Evolutionary conservation across 2,888 invertebrate genomes (phyloP), one percentile per base, ranked within the genome.

Genomic region (Trachelus iudaicus): DNA sequence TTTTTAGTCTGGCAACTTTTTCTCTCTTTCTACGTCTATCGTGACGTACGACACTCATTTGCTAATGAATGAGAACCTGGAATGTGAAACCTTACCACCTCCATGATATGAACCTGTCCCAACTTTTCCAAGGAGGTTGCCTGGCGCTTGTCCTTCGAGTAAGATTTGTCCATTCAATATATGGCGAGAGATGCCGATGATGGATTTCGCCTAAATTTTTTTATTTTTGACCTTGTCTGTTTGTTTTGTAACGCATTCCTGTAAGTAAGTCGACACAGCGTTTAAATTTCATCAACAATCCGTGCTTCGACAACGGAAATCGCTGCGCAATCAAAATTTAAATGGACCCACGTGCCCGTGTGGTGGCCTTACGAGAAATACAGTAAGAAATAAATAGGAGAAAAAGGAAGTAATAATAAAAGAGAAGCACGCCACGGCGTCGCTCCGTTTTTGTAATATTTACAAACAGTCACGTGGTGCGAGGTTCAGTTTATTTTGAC

Each of bases 51-150:
- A 23, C 23, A 23, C 2, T 23, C 23, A 2, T 34, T 77, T 71
- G 78, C 79, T 79, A 75, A 76, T 75, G 81, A 73, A 81, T 84
- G 85, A 84, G 85, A 83, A 83, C 83, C 85, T 84, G 83, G 82
- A 83, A 85, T 85, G 83, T 81, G 85, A 78, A 77, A 71, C 75
- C 77, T 77, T 34, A 56, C 56, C 76, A 79, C 82, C 79, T 76
- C 80, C 77, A 75, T 78, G 82, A 79, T 82, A 80, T 85, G 86
- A 86, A 86, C 85, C 86, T 86, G 85, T 86, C 86, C 78, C 79
- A 80, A 74, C 56, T 56, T 56, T 56, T 56, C 82, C 82, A 40
- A 82, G 78, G 85, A 76, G 81, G 81, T 82, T 83, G 84, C 85
- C 85, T 83, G 86, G 37, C 74, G 77, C 77, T 69, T 78, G 75